Percentiles rank a stretch among this genome's conserved stretches.
These are phyloP conservation scores for Aphelocoma coerulescens DNA, from an alignment of 2,113 vertebrate species.

Conservation along the genomic window DNA sequence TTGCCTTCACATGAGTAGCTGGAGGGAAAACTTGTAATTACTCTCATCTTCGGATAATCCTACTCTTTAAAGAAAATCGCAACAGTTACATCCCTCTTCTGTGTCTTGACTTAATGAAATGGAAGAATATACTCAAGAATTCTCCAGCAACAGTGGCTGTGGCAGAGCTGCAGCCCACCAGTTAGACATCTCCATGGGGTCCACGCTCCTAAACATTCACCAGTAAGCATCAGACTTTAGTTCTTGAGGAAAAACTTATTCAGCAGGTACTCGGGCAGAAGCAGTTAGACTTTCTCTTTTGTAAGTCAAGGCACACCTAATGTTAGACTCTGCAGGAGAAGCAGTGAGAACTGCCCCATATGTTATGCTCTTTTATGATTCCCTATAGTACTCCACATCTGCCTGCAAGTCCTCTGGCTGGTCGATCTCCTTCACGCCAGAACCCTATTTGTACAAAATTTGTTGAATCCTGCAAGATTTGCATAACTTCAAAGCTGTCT, in stretches of 20 bases:
- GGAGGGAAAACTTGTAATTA: slow-evolving; percentile 6
- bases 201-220: background rate
- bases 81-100: background rate
- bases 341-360: rapidly evolving
- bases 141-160: background rate
- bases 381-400: background rate
- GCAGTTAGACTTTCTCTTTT: background rate
- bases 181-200: background rate
- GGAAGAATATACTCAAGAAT: background rate
- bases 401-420: background rate
- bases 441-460: background rate
- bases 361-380: background rate
- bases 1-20: background rate
- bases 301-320: background rate
- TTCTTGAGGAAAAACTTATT: background rate
- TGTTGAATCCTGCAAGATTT: background rate
- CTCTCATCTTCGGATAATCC: background rate
- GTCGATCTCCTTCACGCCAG: background rate
- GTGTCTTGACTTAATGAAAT: background rate
- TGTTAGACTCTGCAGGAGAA: background rate
- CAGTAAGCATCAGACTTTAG: background rate
- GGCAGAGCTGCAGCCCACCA: background rate
- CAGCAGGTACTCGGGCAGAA: background rate
- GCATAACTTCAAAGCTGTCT: background rate
- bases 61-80: background rate